phyloP scores from a whole-genome alignment of 2,888 invertebrate genomes.

The Axea sp. region DNA sequence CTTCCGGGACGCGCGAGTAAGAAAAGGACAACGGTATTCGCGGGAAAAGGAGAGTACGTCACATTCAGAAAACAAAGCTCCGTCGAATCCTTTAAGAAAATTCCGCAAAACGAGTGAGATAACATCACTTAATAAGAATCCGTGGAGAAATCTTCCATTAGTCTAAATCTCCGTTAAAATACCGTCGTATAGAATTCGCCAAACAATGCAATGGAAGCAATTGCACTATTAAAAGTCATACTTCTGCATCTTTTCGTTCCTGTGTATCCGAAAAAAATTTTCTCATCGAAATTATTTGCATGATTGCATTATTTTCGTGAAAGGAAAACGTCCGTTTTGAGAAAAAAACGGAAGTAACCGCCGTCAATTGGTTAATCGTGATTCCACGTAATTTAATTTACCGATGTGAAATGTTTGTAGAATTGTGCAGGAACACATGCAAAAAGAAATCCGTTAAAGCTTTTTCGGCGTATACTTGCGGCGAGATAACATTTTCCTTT shows the following conservation, averaged over 20 bases:
- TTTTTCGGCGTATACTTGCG: conserved; percentile 29
- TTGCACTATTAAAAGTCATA: conserved; percentile 31
- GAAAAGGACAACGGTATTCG: conserved; percentile 2
- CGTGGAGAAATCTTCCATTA: conserved; percentile 42
- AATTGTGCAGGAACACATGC: not conserved
- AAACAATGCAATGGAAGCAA: conserved; percentile 21
- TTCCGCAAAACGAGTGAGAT: conserved; percentile 40
- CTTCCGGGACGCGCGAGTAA: conserved; percentile 1
- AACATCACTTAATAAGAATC: conserved; percentile 57
- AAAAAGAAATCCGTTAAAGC: conserved; percentile 2
- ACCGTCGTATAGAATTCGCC: conserved; percentile 17
- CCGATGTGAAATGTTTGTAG: conserved; percentile 1
- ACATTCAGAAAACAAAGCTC: conserved; percentile 59
- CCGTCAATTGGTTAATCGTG: conserved; percentile 1
- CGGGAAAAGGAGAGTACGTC: conserved; percentile 30
- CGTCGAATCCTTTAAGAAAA: conserved; percentile 48
- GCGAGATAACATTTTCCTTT: conserved; percentile 40
- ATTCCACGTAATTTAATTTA: conserved; percentile 1
- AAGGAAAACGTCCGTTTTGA: not conserved
- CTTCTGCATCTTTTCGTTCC: conserved; percentile 11
- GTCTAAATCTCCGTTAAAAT: conserved; percentile 33
- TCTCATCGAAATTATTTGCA: not conserved
- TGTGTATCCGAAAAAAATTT: not conserved
- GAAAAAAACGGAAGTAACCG: not conserved
- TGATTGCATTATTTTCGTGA: not conserved